These are phyloP conservation scores for Malthinus flaveolus DNA, from an alignment of 2,888 invertebrate genomes.

Conservation along the genomic window DNA sequence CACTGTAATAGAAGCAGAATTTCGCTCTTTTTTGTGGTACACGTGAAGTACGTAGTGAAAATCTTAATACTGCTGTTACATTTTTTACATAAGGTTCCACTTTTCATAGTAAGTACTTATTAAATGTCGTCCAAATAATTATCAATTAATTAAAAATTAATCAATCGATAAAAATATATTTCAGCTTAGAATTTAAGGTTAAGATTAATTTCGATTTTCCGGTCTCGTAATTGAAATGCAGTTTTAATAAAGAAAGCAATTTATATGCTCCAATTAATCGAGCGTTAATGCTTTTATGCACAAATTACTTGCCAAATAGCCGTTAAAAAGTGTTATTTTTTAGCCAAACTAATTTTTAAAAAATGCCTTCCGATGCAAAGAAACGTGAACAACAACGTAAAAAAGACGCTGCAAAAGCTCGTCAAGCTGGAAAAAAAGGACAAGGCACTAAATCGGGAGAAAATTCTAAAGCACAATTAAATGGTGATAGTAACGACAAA, in stretches of 20 bases:
- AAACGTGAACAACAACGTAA: conserved; percentile 97
- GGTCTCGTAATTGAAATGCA: not conserved
- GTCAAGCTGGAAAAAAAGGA: conserved; percentile 57
- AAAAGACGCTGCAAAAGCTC: conserved; percentile 87
- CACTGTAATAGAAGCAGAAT: too few relatives aligned
- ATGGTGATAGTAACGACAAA: conserved; percentile 19
- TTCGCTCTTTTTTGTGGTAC: too few relatives aligned
- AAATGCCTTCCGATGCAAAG: conserved; percentile 98
- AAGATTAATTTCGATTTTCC: not conserved
- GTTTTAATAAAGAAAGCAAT: not conserved
- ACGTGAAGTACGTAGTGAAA: too few relatives aligned
- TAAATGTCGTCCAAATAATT: too few relatives aligned
- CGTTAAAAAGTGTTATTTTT: conserved; percentile 1
- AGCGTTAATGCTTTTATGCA: not conserved
- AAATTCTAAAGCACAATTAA: conserved; percentile 41
- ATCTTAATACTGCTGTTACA: too few relatives aligned
- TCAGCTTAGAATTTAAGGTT: too few relatives aligned
- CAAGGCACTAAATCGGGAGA: conserved; percentile 48
- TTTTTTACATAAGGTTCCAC: too few relatives aligned
- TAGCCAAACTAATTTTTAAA: not conserved
- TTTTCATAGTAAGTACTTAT: too few relatives aligned
- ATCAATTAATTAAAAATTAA: too few relatives aligned
- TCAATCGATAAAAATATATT: too few relatives aligned
- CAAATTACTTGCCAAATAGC: not conserved
- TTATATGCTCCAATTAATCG: not conserved